These are phyloP conservation scores for Macrostomum cliftonense DNA, from an alignment of 2,888 invertebrate genomes.

Conservation along the genomic window DNA sequence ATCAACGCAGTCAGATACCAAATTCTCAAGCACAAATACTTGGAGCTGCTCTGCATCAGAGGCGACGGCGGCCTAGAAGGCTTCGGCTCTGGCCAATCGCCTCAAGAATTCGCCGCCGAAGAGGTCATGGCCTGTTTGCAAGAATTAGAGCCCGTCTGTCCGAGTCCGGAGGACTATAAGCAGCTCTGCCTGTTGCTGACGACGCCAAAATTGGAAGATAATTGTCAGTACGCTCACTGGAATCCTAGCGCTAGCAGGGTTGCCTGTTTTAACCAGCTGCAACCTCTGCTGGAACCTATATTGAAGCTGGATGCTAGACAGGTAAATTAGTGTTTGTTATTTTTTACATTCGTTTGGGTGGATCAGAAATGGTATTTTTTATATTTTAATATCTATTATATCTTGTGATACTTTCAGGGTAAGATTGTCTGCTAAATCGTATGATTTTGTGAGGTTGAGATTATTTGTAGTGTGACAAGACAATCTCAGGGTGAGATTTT, in stretches of 20 bases:
- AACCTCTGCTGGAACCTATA: too few species aligned
- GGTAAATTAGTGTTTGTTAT: too few species aligned
- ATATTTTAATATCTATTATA: too few species aligned
- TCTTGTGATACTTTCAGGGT: too few species aligned
- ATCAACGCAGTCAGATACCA: conserved; percentile 63
- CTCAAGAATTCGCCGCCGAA: conserved; percentile 45
- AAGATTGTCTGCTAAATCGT: too few species aligned
- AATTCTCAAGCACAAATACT: conserved; percentile 74
- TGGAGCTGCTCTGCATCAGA: conserved; percentile 76
- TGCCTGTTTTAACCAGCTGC: conserved; percentile 51
- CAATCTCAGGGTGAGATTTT: too few species aligned
- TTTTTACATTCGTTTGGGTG: too few species aligned
- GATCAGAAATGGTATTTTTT: too few species aligned
- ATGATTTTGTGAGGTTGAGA: too few species aligned
- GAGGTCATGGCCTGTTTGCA: conserved; percentile 77
- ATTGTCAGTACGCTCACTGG: conserved; percentile 80
- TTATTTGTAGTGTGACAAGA: too few species aligned
- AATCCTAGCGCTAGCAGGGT: conserved; percentile 79
- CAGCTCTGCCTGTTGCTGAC: conserved; percentile 72
- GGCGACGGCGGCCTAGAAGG: conserved; percentile 42
- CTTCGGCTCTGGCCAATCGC: not conserved
- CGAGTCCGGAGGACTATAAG: conserved; percentile 79
- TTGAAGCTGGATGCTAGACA: too few species aligned
- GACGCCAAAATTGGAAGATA: conserved; percentile 72
- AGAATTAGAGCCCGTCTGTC: conserved; percentile 67